These are phyloP conservation scores for Cryptocephalus primarius DNA, from an alignment of 2,888 invertebrate species.

Conservation along the genomic window DNA sequence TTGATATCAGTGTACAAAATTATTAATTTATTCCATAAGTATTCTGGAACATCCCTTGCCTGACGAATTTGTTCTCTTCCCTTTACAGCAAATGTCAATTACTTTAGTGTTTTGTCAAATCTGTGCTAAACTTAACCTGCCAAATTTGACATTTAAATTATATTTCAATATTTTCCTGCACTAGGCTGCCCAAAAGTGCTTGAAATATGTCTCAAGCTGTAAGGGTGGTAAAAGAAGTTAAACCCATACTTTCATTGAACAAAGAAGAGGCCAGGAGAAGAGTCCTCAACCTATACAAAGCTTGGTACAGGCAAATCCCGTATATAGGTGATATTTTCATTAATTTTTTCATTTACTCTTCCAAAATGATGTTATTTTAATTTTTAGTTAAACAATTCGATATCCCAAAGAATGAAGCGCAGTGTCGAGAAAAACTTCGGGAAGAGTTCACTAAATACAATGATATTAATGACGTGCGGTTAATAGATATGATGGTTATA, in stretches of 20 bases:
- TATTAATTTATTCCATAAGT: too few relatives aligned
- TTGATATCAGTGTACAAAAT: too few relatives aligned
- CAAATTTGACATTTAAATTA: too few relatives aligned
- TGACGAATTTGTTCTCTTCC: too few relatives aligned
- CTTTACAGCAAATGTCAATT: too few relatives aligned
- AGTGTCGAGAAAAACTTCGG: conserved; percentile 61
- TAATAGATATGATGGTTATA: conserved; percentile 84
- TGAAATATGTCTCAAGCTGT: conserved; percentile 35
- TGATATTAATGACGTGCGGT: conserved; percentile 68
- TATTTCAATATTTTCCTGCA: too few relatives aligned
- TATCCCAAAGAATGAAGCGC: conserved; percentile 61
- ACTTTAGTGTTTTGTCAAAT: too few relatives aligned
- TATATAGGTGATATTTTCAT: conserved; percentile 49
- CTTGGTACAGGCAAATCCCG: conserved; percentile 90
- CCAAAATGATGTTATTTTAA: not conserved
- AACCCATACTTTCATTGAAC: conserved; percentile 75
- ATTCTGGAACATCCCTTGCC: too few relatives aligned
- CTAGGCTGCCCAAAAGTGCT: too few relatives aligned
- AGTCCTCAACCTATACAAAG: conserved; percentile 80
- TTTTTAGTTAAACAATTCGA: conserved; percentile 69
- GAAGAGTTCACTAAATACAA: conserved; percentile 69
- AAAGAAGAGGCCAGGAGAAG: conserved; percentile 67
- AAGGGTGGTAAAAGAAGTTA: conserved; percentile 55
- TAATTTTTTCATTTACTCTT: conserved; percentile 24
- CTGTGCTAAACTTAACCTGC: too few relatives aligned